A percentile compares a stretch with the other conserved stretches of the same genome.
phyloP scores from a whole-genome alignment of 2,888 invertebrate species.

The Pollenia griseotomentosa region DNA sequence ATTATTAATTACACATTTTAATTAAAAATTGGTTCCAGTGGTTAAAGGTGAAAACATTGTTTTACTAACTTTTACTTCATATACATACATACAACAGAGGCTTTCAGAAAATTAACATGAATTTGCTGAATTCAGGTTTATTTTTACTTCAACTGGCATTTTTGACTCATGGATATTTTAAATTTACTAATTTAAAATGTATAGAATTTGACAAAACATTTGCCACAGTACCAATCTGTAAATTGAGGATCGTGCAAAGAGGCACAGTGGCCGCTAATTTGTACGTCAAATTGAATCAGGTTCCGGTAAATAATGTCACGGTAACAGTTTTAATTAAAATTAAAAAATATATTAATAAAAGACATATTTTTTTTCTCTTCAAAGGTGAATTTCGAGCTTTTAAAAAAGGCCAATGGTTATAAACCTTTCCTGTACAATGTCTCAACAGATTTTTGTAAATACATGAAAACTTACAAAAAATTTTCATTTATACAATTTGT shows the following conservation, averaged over 20 bases:
- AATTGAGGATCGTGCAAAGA: slow-evolving; percentile 41
- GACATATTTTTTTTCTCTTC: no score
- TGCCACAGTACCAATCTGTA: slow-evolving; percentile 49
- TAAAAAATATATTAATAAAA: background rate
- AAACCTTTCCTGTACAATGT: slow-evolving; percentile 62
- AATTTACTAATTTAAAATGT: slow-evolving; percentile 52
- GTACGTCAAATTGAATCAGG: slow-evolving; percentile 25
- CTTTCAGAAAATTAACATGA: no score
- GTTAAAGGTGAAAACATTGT: no score
- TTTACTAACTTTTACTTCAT: no score
- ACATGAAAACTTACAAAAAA: slow-evolving; percentile 26
- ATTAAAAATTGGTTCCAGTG: no score
- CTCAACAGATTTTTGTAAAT: slow-evolving; percentile 46
- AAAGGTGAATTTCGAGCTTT: background rate
- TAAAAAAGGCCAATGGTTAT: slow-evolving; percentile 58
- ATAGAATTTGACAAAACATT: slow-evolving; percentile 42
- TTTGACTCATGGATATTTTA: background rate
- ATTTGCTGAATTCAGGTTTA: no score
- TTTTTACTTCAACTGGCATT: no score
- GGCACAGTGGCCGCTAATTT: slow-evolving; percentile 27
- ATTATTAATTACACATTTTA: no score
- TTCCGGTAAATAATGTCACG: slow-evolving; percentile 54
- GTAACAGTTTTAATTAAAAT: slow-evolving; percentile 21
- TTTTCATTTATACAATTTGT: background rate
- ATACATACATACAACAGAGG: no score